Percentiles rank a stretch among this genome's conserved stretches.
These are phyloP conservation scores for Epinephelus cyanopodus DNA, from an alignment of 2,113 vertebrate genomes.

Conservation along the genomic window DNA sequence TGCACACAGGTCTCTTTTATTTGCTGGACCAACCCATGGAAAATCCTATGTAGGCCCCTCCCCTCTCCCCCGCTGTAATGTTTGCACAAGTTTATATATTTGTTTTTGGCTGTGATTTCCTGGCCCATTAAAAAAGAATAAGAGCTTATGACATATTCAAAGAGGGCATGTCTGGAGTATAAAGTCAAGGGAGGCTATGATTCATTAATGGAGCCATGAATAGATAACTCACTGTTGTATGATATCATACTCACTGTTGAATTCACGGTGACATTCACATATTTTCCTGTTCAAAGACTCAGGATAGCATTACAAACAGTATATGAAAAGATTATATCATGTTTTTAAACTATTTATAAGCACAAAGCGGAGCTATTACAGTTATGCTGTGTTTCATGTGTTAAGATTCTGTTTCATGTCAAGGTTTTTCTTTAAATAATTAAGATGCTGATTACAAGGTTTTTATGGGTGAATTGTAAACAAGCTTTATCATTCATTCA, in stretches of 20 bases:
- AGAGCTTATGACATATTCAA: slow-evolving; percentile 80
- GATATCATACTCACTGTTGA: slow-evolving; percentile 75
- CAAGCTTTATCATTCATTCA: background rate
- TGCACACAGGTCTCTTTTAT: background rate
- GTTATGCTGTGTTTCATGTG: background rate
- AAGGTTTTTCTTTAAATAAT: slow-evolving; percentile 44
- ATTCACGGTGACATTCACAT: slow-evolving; percentile 68
- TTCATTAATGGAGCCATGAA: slow-evolving; percentile 84
- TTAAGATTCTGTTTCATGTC: slow-evolving; percentile 21
- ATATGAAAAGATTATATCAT: slow-evolving; percentile 56
- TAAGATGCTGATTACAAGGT: slow-evolving; percentile 11
- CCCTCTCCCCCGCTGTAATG: background rate
- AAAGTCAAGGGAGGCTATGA: slow-evolving; percentile 80
- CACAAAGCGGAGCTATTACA: slow-evolving; percentile 7
- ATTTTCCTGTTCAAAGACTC: slow-evolving; percentile 63
- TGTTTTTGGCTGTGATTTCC: slow-evolving; percentile 73
- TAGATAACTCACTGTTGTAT: slow-evolving; percentile 76
- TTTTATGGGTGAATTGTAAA: background rate
- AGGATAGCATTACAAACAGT: slow-evolving; percentile 54
- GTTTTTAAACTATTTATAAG: slow-evolving; percentile 72
- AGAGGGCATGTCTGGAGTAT: slow-evolving; percentile 78
- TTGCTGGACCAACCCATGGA: background rate
- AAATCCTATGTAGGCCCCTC: slow-evolving; percentile 5
- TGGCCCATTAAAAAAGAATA: slow-evolving; percentile 75
- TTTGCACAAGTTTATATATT: slow-evolving; percentile 53